These are phyloP conservation scores for Andrena marginata DNA, from an alignment of 2,888 invertebrate genomes.

Conservation along the genomic window DNA sequence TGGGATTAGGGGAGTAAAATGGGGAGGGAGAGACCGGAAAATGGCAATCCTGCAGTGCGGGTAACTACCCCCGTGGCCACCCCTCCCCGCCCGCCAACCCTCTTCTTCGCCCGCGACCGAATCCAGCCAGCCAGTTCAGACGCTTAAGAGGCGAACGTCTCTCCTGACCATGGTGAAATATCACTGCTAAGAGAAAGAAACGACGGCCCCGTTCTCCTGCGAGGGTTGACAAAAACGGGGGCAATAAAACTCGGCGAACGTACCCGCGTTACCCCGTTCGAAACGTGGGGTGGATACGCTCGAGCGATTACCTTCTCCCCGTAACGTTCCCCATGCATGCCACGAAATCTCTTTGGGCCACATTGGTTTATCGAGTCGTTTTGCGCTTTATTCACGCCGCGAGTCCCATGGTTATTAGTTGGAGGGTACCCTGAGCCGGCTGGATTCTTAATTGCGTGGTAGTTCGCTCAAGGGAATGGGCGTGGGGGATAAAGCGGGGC, in stretches of 20 bases:
- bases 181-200: conserved; percentile 78
- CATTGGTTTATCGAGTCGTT: conserved; percentile 44
- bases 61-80: conserved; percentile 69
- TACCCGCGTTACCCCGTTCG: conserved; percentile 40
- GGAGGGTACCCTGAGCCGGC: neutral
- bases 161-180: conserved; percentile 77
- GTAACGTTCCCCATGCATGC: conserved; percentile 50
- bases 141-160: conserved; percentile 73
- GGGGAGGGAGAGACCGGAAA: conserved; percentile 75
- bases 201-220: conserved; percentile 63
- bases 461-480: neutral
- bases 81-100: conserved; percentile 8
- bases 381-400: conserved; percentile 16
- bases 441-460: conserved; percentile 6
- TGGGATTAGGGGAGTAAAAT: conserved; percentile 80
- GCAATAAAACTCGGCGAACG: conserved; percentile 76
- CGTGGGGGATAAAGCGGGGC: neutral
- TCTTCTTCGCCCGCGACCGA: conserved; percentile 48
- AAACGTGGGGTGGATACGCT: conserved; percentile 66
- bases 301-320: conserved; percentile 70
- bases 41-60: conserved; percentile 81
- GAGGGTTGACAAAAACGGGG: conserved; percentile 79
- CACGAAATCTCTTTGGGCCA: conserved; percentile 40
- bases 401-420: neutral
- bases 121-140: conserved; percentile 64